phyloP scores from a whole-genome alignment of 2,888 invertebrate species.

The Byasa hedistus region DNA sequence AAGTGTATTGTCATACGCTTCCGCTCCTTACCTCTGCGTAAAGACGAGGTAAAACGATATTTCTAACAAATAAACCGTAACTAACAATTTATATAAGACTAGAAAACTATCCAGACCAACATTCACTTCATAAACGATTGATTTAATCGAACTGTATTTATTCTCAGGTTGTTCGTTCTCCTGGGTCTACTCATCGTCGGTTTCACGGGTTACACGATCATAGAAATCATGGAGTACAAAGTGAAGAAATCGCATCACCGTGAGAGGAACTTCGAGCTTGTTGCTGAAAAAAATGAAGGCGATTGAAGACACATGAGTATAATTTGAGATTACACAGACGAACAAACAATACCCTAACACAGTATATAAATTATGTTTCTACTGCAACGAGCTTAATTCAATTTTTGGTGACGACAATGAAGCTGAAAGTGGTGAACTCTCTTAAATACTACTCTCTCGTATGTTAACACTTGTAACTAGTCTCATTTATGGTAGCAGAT shows the following conservation, averaged over 20 bases:
- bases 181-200: slow-evolving; percentile 85
- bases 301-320: slow-evolving; percentile 36
- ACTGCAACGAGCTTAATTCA: too few relatives aligned
- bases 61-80: not conserved
- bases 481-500: too few relatives aligned
- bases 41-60: slow-evolving; percentile 64
- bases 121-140: too few relatives aligned
- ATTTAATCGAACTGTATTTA: not conserved
- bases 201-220: slow-evolving; percentile 85
- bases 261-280: slow-evolving; percentile 68
- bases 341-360: too few relatives aligned
- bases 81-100: too few relatives aligned
- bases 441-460: too few relatives aligned
- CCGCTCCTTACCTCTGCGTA: slow-evolving; percentile 88
- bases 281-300: slow-evolving; percentile 50
- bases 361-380: too few relatives aligned
- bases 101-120: not conserved
- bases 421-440: too few relatives aligned
- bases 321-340: not conserved
- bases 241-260: slow-evolving; percentile 60
- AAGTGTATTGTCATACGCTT: slow-evolving; percentile 90
- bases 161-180: slow-evolving; percentile 83
- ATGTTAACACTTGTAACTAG: too few relatives aligned
- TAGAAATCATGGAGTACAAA: slow-evolving; percentile 80
- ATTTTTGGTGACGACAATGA: too few relatives aligned